These are phyloP conservation scores for Papilio machaon DNA, from an alignment of 1,140 invertebrate genomes.

Conservation along the genomic window DNA sequence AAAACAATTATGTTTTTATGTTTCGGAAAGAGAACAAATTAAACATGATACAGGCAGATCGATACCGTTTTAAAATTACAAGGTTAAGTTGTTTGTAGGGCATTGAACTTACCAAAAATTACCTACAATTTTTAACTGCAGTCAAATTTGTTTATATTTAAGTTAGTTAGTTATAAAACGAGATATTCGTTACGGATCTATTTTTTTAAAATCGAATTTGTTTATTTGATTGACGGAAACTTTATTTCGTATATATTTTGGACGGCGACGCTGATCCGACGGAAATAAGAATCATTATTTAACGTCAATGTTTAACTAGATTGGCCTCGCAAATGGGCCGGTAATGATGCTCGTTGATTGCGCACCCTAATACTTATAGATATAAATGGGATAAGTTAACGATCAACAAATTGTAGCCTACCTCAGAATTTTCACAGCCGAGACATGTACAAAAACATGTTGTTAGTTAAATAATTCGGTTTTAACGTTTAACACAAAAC, in stretches of 20 bases:
- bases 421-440: not conserved
- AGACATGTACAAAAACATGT: too few relatives aligned
- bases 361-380: slow-evolving; percentile 48
- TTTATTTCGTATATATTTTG: slow-evolving; percentile 11
- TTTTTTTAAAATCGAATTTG: not conserved
- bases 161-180: too few relatives aligned
- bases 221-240: not conserved
- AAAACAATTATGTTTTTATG: not conserved
- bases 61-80: too few relatives aligned
- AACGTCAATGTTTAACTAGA: slow-evolving; percentile 76
- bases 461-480: too few relatives aligned
- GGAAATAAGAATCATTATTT: slow-evolving; percentile 80
- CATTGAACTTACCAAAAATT: too few relatives aligned
- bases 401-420: slow-evolving; percentile 1
- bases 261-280: slow-evolving; percentile 41
- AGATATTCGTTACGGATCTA: too few relatives aligned
- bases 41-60: too few relatives aligned
- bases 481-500: too few relatives aligned
- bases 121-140: too few relatives aligned
- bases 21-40: not conserved
- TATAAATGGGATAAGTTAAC: slow-evolving; percentile 12
- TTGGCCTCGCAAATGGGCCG: slow-evolving; percentile 73
- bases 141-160: too few relatives aligned
- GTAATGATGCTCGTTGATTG: slow-evolving; percentile 70
- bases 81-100: too few relatives aligned